A percentile compares a stretch with the other conserved stretches of the same genome.
phyloP scores from a whole-genome alignment of 2,113 vertebrate species.

The Periophthalmodon schlosseri region DNA sequence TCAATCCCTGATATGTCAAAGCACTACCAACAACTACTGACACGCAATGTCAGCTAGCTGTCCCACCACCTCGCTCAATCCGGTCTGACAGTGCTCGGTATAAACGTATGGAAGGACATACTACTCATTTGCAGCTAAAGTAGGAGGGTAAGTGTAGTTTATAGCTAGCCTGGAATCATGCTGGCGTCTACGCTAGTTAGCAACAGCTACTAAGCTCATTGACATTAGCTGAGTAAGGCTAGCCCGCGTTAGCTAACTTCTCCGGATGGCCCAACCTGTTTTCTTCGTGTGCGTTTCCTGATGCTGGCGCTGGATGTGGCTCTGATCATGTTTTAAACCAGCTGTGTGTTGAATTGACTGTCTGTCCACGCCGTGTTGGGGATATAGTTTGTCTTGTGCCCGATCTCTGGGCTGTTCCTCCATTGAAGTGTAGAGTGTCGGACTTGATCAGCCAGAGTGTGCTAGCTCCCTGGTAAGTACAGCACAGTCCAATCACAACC shows the following conservation, averaged over 20 bases:
- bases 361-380: constrained; percentile 66
- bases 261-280: constrained; percentile 72
- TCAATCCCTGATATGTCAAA: constrained; percentile 75
- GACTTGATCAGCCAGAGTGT: constrained; percentile 47
- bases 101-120: too few relatives aligned
- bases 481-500: constrained; percentile 70
- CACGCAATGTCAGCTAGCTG: constrained; percentile 57
- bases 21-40: constrained; percentile 63
- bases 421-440: constrained; percentile 71
- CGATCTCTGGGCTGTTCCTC: constrained; percentile 78
- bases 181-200: constrained; percentile 40
- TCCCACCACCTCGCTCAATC: background rate
- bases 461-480: constrained; percentile 55
- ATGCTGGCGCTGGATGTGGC: constrained; percentile 74
- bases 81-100: background rate
- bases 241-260: constrained; percentile 66
- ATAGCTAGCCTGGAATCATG: background rate
- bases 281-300: constrained; percentile 81
- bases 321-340: constrained; percentile 75
- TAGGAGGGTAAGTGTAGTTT: background rate
- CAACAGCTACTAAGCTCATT: constrained; percentile 56
- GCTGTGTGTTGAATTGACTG: constrained; percentile 43
- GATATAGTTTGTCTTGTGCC: constrained; percentile 68
- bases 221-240: constrained; percentile 72
- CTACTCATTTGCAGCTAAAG: background rate